These are phyloP conservation scores for Chiroxiphia lanceolata DNA, from an alignment of 2,797 vertebrate species.

Conservation along the genomic window DNA sequence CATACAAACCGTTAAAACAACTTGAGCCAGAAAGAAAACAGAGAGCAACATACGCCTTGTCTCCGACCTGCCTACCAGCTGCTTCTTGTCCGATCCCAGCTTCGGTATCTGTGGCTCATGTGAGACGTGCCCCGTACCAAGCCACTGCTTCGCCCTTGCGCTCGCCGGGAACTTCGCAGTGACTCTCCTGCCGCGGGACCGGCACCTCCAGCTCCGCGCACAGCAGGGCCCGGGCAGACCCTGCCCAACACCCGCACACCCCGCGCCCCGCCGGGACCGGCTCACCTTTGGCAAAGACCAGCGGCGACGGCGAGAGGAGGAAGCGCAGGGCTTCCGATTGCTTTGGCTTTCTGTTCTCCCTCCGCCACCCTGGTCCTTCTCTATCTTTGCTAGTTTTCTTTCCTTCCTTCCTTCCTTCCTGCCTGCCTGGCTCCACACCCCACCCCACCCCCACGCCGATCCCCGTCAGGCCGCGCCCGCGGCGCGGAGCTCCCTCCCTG, in stretches of 20 bases:
- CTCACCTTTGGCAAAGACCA: not conserved
- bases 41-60: not conserved
- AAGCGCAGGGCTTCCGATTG: fast-evolving
- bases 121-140: not conserved
- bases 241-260: not conserved
- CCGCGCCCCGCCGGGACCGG: not conserved
- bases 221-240: not conserved
- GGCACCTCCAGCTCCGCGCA: not conserved
- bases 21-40: not conserved
- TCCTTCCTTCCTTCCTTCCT: not conserved
- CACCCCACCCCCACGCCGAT: not conserved
- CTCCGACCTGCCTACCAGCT: not conserved
- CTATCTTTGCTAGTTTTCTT: not conserved
- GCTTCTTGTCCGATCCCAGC: not conserved
- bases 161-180: fast-evolving
- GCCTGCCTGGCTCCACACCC: not conserved
- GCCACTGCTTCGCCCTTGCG: fast-evolving
- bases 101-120: fast-evolving
- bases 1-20: not conserved
- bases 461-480: constrained; percentile 9
- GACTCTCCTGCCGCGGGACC: not conserved
- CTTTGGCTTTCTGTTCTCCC: not conserved
- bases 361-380: not conserved
- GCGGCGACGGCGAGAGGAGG: fast-evolving
- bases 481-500: not conserved